These are phyloP conservation scores for Stenoptilia bipunctidactyla DNA, from an alignment of 2,888 invertebrate species.

Conservation along the genomic window DNA sequence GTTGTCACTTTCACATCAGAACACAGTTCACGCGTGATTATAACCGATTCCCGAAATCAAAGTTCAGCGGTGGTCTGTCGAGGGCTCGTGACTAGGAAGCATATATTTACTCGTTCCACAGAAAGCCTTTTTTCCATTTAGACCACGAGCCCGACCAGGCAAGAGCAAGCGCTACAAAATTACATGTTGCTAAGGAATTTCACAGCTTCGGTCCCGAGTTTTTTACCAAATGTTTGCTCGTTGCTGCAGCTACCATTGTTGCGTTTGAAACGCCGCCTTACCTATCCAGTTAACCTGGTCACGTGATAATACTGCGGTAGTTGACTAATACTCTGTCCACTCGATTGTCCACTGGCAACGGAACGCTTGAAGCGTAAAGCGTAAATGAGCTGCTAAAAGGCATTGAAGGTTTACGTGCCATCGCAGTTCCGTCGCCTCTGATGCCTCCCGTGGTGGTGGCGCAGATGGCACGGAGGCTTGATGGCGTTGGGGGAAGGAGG, in stretches of 20 bases:
- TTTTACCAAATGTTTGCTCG: slow-evolving; percentile 63
- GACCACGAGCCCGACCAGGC: slow-evolving; percentile 58
- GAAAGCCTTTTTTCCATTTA: slow-evolving; percentile 66
- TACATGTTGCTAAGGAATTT: slow-evolving; percentile 67
- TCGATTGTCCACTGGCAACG: slow-evolving; percentile 65
- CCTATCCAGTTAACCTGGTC: slow-evolving; percentile 61
- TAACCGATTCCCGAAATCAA: slow-evolving; percentile 16
- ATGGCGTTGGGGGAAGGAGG: slow-evolving; percentile 52
- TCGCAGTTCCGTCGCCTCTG: slow-evolving; percentile 60
- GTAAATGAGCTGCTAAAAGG: slow-evolving; percentile 51
- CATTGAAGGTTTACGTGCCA: slow-evolving; percentile 47
- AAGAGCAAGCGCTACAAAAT: slow-evolving; percentile 66
- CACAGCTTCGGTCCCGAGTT: slow-evolving; percentile 55
- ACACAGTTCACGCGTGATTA: slow-evolving; percentile 14
- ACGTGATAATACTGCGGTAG: slow-evolving; percentile 71
- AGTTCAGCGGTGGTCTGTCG: slow-evolving; percentile 58
- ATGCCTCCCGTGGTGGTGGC: slow-evolving; percentile 46
- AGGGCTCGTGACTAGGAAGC: slow-evolving; percentile 59
- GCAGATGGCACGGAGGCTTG: slow-evolving; percentile 55
- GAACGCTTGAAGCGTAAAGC: slow-evolving; percentile 67
- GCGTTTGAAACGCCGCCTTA: slow-evolving; percentile 59
- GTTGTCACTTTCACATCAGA: slow-evolving; percentile 13
- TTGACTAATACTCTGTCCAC: slow-evolving; percentile 71
- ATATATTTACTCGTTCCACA: slow-evolving; percentile 61
- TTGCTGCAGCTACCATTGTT: slow-evolving; percentile 65